A percentile compares a stretch with the other conserved stretches of the same genome.
Evolutionary conservation across 2,113 vertebrate genomes (phyloP).

Genomic region (Hystrix cristata): DNA sequence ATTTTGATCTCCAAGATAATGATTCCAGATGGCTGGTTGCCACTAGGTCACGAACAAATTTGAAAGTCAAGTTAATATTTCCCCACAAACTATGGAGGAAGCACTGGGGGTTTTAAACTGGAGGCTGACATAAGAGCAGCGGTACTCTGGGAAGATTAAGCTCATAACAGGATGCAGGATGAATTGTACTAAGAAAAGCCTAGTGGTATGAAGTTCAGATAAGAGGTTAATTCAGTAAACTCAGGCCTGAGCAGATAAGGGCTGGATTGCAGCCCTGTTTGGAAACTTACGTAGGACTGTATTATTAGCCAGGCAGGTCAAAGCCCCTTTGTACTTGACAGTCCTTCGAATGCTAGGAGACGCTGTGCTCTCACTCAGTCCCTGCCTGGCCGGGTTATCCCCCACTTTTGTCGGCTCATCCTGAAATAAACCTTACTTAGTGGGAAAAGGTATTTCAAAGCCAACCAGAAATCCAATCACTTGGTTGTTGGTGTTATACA

Average conservation of each 20-base stretch:
- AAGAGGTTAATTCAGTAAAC: constrained; percentile 77
- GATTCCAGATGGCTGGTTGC: not conserved
- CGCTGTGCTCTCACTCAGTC: not conserved
- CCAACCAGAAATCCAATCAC: not conserved
- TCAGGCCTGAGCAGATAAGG: constrained; percentile 63
- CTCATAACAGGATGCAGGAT: constrained; percentile 60
- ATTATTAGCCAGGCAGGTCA: constrained; percentile 61
- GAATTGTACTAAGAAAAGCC: constrained; percentile 73
- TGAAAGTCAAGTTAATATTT: constrained; percentile 50
- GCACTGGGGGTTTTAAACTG: constrained; percentile 16
- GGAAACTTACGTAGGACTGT: constrained; percentile 19
- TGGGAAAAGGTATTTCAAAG: constrained; percentile 44
- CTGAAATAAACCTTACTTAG: constrained; percentile 39
- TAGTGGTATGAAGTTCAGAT: constrained; percentile 75
- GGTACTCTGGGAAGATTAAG: constrained; percentile 70
- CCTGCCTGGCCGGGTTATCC: not conserved
- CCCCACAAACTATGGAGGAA: not conserved
- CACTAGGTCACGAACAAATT: not conserved
- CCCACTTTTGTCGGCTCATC: not conserved
- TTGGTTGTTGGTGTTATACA: not conserved
- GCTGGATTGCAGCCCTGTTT: not conserved
- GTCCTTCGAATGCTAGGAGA: constrained; percentile 62
- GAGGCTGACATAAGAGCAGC: not conserved
- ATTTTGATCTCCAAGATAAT: not conserved
- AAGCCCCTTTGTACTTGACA: not conserved